phyloP scores from a whole-genome alignment of 2,797 vertebrate species.

The Arctocebus calabarensis region DNA sequence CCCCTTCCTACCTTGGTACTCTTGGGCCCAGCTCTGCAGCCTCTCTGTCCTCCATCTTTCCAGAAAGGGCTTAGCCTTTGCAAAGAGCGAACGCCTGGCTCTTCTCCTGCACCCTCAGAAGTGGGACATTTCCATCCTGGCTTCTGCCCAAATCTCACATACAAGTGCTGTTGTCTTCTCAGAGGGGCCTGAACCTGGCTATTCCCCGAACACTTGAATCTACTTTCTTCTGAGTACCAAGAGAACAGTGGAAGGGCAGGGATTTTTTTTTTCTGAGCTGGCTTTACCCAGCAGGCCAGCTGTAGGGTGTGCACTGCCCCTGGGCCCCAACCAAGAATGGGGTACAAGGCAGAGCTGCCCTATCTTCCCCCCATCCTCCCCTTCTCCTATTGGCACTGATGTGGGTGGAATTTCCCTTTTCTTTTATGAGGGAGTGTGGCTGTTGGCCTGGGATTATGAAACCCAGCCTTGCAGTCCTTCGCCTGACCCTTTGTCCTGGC shows the following conservation, averaged over 20 bases:
- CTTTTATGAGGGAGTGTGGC: background rate
- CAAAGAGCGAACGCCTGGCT: constrained; percentile 24
- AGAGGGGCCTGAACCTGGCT: constrained; percentile 47
- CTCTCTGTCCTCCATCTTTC: background rate
- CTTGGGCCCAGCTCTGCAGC: background rate
- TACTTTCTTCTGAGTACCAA: constrained; percentile 37
- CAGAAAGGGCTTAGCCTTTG: background rate
- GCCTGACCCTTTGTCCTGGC: background rate
- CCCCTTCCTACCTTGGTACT: background rate
- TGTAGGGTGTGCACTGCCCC: background rate
- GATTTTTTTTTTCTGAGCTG: background rate
- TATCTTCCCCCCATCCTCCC: too few species aligned
- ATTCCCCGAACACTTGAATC: constrained; percentile 39
- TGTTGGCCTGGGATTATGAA: background rate
- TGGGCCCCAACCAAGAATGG: background rate
- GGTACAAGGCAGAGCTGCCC: background rate
- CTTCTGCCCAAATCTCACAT: constrained; percentile 71
- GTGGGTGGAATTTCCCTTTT: constrained; percentile 18
- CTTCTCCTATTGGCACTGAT: background rate
- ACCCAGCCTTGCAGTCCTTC: background rate
- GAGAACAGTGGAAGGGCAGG: constrained; percentile 17
- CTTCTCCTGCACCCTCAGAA: constrained; percentile 61
- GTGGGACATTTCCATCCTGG: constrained; percentile 75
- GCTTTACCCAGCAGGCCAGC: background rate
- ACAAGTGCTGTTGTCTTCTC: constrained; percentile 75